A percentile compares a stretch with the other conserved stretches of the same genome.
phyloP scores from a whole-genome alignment of 2,113 vertebrate species.

The Sula dactylatra region DNA sequence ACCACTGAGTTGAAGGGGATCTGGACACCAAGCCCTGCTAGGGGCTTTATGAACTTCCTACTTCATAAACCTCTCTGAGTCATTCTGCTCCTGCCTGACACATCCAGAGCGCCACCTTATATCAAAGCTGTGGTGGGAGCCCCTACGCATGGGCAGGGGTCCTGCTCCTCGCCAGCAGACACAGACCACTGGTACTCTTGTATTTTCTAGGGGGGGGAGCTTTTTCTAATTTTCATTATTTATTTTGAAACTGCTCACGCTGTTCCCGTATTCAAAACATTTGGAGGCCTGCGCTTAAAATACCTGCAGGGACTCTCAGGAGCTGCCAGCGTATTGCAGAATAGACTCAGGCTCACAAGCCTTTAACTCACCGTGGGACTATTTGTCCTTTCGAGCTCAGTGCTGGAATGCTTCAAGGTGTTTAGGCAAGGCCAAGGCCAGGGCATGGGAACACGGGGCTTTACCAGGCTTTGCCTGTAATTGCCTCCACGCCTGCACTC shows the following conservation, averaged over 20 bases:
- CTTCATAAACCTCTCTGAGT: constrained; percentile 11
- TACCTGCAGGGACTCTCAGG: background rate
- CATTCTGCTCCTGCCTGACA: background rate
- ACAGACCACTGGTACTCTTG: background rate
- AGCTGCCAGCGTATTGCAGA: rapidly evolving
- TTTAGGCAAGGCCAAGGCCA: constrained; percentile 54
- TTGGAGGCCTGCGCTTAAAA: background rate
- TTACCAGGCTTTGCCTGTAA: background rate
- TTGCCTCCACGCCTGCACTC: background rate
- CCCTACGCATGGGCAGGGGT: background rate
- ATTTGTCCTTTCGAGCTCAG: background rate
- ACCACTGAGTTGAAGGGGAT: background rate
- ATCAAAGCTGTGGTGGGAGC: background rate
- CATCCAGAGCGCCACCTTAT: background rate
- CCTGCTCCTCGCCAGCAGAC: background rate
- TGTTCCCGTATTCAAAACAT: background rate
- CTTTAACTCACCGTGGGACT: background rate
- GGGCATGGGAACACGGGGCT: constrained; percentile 37
- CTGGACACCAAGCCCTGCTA: background rate
- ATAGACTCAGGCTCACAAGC: background rate
- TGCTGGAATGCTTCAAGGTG: constrained; percentile 42
- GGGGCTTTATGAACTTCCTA: background rate
- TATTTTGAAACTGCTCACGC: background rate
- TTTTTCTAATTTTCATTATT: background rate
- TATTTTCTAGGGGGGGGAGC: background rate